These are phyloP conservation scores for Agriotes lineatus DNA, from an alignment of 2,888 invertebrate species.

Conservation along the genomic window DNA sequence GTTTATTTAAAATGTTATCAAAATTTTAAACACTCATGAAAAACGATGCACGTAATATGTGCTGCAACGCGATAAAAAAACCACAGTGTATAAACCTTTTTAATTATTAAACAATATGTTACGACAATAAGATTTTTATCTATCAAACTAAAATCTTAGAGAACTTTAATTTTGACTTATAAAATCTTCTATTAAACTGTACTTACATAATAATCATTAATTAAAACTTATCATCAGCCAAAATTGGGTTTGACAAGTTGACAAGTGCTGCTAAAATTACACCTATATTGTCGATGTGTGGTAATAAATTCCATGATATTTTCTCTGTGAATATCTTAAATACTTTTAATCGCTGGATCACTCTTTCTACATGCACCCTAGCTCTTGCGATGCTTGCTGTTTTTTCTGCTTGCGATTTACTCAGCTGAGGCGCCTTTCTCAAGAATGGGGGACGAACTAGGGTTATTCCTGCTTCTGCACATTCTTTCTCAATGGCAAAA, in stretches of 20 bases:
- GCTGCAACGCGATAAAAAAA: too few species aligned
- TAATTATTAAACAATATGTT: too few species aligned
- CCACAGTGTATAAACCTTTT: too few species aligned
- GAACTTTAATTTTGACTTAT: too few species aligned
- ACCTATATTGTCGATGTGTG: not conserved
- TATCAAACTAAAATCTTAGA: too few species aligned
- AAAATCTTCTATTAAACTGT: too few species aligned
- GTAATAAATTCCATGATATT: not conserved
- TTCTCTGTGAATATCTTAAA: not conserved
- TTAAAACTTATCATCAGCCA: too few species aligned
- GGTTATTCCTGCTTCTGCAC: not conserved
- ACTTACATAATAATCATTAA: too few species aligned
- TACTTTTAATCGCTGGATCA: not conserved
- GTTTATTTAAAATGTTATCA: too few species aligned
- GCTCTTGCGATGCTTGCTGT: not conserved
- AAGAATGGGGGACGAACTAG: not conserved
- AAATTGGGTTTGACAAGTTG: not conserved
- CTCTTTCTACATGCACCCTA: not conserved
- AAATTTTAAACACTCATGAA: too few species aligned
- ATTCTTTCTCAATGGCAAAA: conserved; percentile 4
- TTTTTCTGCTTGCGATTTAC: not conserved
- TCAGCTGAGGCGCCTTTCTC: not conserved
- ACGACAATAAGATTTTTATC: too few species aligned
- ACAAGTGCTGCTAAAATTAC: not conserved
- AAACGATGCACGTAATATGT: too few species aligned